These are phyloP conservation scores for Delichon dasypus DNA, from an alignment of 2,797 vertebrate genomes.

Conservation along the genomic window DNA sequence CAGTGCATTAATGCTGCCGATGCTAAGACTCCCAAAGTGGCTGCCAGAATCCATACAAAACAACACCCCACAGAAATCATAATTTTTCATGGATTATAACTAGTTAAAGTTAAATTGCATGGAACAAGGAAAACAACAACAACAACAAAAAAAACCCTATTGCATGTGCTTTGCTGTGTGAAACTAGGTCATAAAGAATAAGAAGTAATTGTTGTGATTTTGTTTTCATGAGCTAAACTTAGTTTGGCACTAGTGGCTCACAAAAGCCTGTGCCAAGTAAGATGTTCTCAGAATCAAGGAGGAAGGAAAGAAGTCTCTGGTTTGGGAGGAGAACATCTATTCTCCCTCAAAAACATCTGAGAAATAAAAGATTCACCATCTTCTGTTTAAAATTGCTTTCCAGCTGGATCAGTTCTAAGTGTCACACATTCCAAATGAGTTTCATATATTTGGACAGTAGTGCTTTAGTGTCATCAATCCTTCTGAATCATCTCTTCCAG, in stretches of 20 bases:
- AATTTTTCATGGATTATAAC: not conserved
- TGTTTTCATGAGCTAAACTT: constrained; percentile 25
- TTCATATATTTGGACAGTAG: not conserved
- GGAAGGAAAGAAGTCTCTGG: not conserved
- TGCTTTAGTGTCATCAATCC: not conserved
- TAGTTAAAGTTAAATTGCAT: not conserved
- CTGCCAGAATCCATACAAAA: not conserved
- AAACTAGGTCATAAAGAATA: not conserved
- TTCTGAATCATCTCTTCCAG: constrained; percentile 17
- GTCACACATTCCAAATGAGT: constrained; percentile 4
- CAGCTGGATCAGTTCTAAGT: not conserved
- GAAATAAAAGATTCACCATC: not conserved
- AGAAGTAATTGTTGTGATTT: not conserved
- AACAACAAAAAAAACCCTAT: no score
- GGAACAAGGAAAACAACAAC: not conserved
- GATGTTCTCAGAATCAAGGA: constrained; percentile 16
- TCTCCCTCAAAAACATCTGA: not conserved
- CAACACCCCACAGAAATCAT: not conserved
- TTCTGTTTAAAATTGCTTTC: constrained; percentile 18
- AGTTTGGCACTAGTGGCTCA: not conserved
- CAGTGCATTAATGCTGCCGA: not conserved
- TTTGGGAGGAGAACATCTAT: not conserved
- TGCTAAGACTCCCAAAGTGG: not conserved
- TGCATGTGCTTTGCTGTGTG: not conserved
- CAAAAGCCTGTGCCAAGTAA: not conserved